Evolutionary conservation across 2,113 vertebrate species (phyloP).

Genomic region (Miniopterus natalensis): DNA sequence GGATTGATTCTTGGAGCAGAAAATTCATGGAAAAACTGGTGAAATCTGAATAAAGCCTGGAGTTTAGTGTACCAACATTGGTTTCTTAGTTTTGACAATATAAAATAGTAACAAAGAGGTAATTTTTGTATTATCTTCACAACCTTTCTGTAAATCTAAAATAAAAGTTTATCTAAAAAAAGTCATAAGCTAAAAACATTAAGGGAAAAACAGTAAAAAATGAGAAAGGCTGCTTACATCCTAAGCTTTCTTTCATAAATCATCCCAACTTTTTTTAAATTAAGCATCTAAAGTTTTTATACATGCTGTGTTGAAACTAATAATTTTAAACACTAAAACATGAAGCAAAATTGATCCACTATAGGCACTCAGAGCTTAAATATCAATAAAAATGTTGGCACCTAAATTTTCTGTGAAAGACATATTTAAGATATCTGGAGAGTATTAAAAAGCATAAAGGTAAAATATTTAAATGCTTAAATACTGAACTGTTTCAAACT

Average conservation of each 20-base stretch:
- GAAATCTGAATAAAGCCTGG: not conserved
- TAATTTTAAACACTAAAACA: not conserved
- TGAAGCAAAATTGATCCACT: constrained; percentile 23
- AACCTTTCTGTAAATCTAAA: constrained; percentile 26
- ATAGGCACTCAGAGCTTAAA: not conserved
- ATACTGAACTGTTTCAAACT: not conserved
- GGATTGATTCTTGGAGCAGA: not conserved
- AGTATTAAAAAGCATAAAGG: not conserved
- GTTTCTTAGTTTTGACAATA: constrained; percentile 12
- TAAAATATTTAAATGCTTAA: constrained; percentile 35
- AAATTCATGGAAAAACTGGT: not conserved
- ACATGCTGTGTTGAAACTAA: not conserved
- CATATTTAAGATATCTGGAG: not conserved
- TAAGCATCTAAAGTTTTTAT: not conserved
- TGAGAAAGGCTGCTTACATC: not conserved
- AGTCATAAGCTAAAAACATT: constrained; percentile 1
- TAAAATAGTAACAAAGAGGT: not conserved
- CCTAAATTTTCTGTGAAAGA: not conserved
- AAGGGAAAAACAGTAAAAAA: constrained; percentile 44
- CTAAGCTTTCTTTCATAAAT: not conserved
- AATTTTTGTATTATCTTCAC: not conserved
- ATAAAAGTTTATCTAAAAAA: not conserved
- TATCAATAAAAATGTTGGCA: not conserved
- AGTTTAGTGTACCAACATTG: not conserved
- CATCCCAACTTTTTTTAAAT: not conserved